Conservation (phyloP, 2,113 vertebrate species). For the Toxotes chatareus region DNA sequence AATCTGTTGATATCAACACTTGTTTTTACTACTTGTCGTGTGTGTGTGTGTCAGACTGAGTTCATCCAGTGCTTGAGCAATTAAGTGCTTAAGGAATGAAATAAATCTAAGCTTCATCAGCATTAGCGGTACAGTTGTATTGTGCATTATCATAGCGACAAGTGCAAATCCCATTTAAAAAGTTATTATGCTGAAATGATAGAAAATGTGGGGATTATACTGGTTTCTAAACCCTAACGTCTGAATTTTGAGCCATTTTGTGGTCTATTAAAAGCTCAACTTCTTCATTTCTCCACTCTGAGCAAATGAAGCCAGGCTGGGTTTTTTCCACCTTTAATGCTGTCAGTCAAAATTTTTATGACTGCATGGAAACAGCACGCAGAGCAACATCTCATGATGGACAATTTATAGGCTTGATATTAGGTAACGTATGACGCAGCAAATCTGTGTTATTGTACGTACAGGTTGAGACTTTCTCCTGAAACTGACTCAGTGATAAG, state of each 20-base stretch:
- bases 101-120: neutral
- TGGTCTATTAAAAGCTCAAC: neutral
- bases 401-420: constrained; percentile 42
- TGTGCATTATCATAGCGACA: neutral
- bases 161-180: neutral
- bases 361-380: constrained; percentile 13
- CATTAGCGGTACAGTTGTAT: neutral
- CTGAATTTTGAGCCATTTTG: neutral
- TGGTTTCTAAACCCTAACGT: neutral
- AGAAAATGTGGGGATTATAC: neutral
- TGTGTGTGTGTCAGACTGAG: neutral
- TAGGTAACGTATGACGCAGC: constrained; percentile 46
- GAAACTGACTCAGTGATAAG: constrained; percentile 45
- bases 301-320: neutral
- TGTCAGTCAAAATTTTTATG: constrained; percentile 19
- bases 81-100: neutral
- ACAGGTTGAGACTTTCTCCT: constrained; percentile 51
- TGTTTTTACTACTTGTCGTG: neutral
- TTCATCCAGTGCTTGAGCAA: neutral
- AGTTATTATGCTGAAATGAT: neutral
- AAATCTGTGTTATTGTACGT: neutral
- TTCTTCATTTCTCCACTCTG: neutral
- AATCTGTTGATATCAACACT: neutral
- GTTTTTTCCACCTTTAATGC: constrained; percentile 38
- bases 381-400: constrained; percentile 23